Evolutionary conservation across 2,888 invertebrate species (phyloP).

Genomic region (Scaptomyza flava): DNA sequence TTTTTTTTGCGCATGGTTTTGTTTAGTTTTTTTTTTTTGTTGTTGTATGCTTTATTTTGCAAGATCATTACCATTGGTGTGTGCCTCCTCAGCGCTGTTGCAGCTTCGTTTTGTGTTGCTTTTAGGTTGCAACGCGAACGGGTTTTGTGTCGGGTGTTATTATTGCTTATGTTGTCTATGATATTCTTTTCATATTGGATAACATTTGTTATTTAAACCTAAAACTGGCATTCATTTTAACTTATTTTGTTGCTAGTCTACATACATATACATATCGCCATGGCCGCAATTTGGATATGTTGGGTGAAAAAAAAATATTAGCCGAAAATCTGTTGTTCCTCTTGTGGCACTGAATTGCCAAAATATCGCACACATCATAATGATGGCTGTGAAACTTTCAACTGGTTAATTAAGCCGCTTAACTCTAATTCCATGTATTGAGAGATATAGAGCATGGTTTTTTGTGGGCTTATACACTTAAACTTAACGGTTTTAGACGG

Average conservation of each 20-base stretch:
- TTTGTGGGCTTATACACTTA: constrained; percentile 21
- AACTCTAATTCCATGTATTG: constrained; percentile 54
- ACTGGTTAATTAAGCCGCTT: constrained; percentile 76
- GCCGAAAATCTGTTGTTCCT: constrained; percentile 63
- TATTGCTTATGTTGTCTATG: constrained; percentile 33
- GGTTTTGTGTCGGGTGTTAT: constrained; percentile 28
- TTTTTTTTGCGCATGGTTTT: constrained; percentile 12
- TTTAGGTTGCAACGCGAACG: constrained; percentile 53
- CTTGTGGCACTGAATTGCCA: constrained; percentile 75
- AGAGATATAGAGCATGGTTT: constrained; percentile 17
- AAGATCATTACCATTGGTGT: constrained; percentile 71
- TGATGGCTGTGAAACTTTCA: constrained; percentile 76
- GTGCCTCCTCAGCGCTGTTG: constrained; percentile 47
- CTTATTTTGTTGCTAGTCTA: background rate
- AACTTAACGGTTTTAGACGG: constrained; percentile 19
- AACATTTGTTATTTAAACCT: no score
- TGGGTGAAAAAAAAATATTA: constrained; percentile 6
- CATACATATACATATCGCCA: constrained; percentile 28
- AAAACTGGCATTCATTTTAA: background rate
- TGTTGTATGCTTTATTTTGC: constrained; percentile 50
- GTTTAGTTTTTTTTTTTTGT: constrained; percentile 14
- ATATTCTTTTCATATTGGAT: background rate
- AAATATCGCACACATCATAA: constrained; percentile 74
- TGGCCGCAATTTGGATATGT: constrained; percentile 19
- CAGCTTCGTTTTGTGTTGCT: constrained; percentile 65